A percentile compares a stretch with the other conserved stretches of the same genome.
These are phyloP conservation scores for Oreochromis spilurus DNA, from an alignment of 2,113 vertebrate species.

Conservation along the genomic window DNA sequence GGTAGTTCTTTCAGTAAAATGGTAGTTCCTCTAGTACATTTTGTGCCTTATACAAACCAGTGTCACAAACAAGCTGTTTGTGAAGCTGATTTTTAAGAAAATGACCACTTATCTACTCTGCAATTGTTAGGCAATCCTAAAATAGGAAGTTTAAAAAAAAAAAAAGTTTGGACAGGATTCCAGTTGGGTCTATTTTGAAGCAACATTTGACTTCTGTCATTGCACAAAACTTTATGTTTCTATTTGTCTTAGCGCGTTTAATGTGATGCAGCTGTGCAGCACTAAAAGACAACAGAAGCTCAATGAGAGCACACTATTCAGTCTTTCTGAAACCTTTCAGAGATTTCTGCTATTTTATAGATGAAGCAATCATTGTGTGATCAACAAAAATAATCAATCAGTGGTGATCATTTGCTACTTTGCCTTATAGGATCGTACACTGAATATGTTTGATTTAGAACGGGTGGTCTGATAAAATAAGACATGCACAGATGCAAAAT, in stretches of 20 bases:
- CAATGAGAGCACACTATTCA: fast-evolving
- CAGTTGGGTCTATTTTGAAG: neutral
- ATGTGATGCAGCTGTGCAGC: neutral
- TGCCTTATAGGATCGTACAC: fast-evolving
- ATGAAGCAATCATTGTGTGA: neutral
- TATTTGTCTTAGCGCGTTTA: neutral
- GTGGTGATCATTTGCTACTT: neutral
- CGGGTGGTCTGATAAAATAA: neutral
- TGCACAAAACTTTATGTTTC: neutral
- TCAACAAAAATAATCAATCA: neutral
- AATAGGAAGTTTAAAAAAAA: neutral
- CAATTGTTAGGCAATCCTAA: neutral
- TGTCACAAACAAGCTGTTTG: neutral
- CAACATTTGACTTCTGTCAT: neutral
- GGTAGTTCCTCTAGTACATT: neutral
- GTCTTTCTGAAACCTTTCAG: neutral
- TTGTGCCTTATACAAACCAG: neutral
- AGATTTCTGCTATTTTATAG: neutral
- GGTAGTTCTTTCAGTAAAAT: fast-evolving
- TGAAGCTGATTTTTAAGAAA: neutral
- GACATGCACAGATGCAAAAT: neutral
- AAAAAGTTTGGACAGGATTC: neutral
- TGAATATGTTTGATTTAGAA: neutral
- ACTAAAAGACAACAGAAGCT: neutral
- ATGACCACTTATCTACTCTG: neutral